Conservation (phyloP, 2,888 invertebrate species). For the Rhodophaea formosa region DNA sequence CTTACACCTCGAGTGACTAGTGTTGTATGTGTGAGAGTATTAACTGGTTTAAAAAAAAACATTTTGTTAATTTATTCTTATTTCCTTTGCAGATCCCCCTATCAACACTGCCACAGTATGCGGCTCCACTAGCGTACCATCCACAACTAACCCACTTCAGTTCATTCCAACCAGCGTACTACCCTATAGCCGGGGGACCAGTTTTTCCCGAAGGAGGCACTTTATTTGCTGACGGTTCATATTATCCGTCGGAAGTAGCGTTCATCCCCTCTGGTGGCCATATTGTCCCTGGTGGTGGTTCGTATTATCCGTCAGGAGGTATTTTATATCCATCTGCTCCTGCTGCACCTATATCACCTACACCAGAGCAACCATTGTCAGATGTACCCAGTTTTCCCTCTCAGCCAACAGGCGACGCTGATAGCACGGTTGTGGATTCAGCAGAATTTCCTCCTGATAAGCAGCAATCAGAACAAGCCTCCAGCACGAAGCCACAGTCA, state of each 20-base stretch:
- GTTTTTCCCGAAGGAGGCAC: slow-evolving; percentile 41
- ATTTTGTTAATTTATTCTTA: slow-evolving; percentile 8
- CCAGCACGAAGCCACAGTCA: slow-evolving; percentile 31
- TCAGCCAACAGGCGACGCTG: slow-evolving; percentile 53
- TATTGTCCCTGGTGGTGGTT: slow-evolving; percentile 14
- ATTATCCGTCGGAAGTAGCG: slow-evolving; percentile 2
- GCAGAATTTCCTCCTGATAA: slow-evolving; percentile 50
- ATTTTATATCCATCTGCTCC: slow-evolving; percentile 12
- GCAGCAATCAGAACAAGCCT: slow-evolving; percentile 33
- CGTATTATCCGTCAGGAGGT: slow-evolving; percentile 15
- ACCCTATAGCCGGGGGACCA: slow-evolving; percentile 45
- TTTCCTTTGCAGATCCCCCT: slow-evolving; percentile 53
- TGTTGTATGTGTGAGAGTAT: too few relatives aligned
- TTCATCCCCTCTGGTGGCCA: slow-evolving; percentile 18
- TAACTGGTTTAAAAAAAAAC: too few relatives aligned
- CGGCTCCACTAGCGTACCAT: slow-evolving; percentile 55
- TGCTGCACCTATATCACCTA: slow-evolving; percentile 5
- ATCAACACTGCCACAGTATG: slow-evolving; percentile 45
- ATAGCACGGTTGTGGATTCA: slow-evolving; percentile 66
- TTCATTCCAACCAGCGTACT: slow-evolving; percentile 48
- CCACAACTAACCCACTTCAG: slow-evolving; percentile 46
- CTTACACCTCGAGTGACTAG: too few relatives aligned
- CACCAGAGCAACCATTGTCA: slow-evolving; percentile 29
- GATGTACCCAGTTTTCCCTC: slow-evolving; percentile 34
- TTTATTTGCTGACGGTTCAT: slow-evolving; percentile 11